Conservation (phyloP, 2,888 invertebrate species). For the Eupithecia inturbata region DNA sequence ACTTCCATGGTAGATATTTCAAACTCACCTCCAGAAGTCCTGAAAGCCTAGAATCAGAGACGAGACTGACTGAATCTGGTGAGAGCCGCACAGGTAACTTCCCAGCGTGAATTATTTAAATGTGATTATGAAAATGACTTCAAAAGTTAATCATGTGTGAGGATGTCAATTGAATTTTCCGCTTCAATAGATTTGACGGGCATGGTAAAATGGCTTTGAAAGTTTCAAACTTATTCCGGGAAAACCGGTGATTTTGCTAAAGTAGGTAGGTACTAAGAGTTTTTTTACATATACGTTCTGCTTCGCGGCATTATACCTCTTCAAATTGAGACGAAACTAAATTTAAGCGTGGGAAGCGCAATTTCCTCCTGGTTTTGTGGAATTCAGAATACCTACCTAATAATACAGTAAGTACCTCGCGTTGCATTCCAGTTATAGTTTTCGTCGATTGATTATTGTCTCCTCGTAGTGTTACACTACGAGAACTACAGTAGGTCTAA, state of each 20-base stretch:
- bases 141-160: slow-evolving; percentile 41
- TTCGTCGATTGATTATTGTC: no score
- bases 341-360: neutral
- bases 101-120: slow-evolving; percentile 13
- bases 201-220: neutral
- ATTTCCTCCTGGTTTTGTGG: neutral
- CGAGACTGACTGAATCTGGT: slow-evolving; percentile 25
- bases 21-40: slow-evolving; percentile 17
- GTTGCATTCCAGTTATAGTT: no score
- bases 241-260: neutral
- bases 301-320: no score
- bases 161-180: slow-evolving; percentile 39
- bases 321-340: no score
- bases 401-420: no score
- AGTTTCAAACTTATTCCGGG: neutral
- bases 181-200: slow-evolving; percentile 21
- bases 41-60: slow-evolving; percentile 13
- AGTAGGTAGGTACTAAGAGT: no score
- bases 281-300: no score
- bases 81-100: slow-evolving; percentile 10
- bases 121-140: slow-evolving; percentile 37
- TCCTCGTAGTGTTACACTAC: no score
- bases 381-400: neutral
- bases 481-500: no score
- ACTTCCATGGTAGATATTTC: neutral